Percentiles rank a stretch among this genome's conserved stretches.
These are phyloP conservation scores for Entomobrya multifasciata DNA, from an alignment of 2,888 invertebrate species.

Conservation along the genomic window DNA sequence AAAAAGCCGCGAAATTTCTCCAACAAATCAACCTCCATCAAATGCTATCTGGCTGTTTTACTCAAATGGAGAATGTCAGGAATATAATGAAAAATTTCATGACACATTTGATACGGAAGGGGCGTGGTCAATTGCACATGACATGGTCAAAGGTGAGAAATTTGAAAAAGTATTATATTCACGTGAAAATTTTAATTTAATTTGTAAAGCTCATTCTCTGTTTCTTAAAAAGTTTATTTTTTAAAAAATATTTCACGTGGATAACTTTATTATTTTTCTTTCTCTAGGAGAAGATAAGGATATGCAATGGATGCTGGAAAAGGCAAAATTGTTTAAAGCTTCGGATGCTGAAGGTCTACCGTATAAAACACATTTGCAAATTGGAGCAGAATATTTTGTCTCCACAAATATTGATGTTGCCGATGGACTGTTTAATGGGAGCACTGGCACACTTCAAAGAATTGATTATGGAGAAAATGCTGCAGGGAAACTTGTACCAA, in stretches of 20 bases:
- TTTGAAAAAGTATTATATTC: no score
- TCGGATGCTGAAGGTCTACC: conserved; percentile 67
- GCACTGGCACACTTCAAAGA: conserved; percentile 64
- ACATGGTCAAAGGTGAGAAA: conserved; percentile 44
- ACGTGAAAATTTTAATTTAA: neutral
- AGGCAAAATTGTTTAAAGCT: conserved; percentile 26
- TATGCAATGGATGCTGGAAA: no score
- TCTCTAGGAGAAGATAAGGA: no score
- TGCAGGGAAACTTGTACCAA: no score
- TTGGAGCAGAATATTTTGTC: conserved; percentile 67
- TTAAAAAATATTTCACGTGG: neutral
- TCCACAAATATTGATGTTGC: conserved; percentile 67
- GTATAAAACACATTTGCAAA: neutral
- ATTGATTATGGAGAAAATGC: no score
- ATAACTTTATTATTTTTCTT: neutral
- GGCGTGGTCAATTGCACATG: conserved; percentile 10
- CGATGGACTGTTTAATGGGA: conserved; percentile 77
- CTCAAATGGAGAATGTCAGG: conserved; percentile 63
- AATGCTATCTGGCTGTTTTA: conserved; percentile 38
- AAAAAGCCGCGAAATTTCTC: neutral
- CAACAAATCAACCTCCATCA: neutral
- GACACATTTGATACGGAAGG: neutral
- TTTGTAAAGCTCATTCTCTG: neutral
- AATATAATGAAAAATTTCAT: conserved; percentile 58
- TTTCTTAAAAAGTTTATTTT: no score